Evolutionary conservation across 2,888 invertebrate genomes (phyloP).

Genomic region (Cepaea hortensis): DNA sequence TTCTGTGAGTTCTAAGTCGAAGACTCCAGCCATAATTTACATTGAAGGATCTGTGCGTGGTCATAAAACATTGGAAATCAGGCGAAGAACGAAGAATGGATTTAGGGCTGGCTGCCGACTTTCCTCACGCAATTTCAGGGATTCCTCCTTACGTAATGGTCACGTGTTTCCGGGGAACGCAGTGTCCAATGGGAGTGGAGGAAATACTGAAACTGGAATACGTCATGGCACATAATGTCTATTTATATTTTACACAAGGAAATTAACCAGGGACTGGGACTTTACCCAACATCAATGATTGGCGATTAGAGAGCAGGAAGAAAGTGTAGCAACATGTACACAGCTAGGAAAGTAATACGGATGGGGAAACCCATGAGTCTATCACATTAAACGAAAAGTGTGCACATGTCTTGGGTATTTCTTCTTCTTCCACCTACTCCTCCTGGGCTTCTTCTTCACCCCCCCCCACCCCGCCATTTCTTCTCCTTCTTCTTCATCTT

Average conservation of each 20-base stretch:
- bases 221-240: conserved; percentile 10
- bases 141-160: conserved; percentile 71
- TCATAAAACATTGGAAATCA: conserved; percentile 38
- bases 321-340: no score
- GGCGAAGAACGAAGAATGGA: conserved; percentile 14
- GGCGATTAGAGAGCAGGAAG: no score
- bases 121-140: conserved; percentile 62
- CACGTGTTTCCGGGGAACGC: conserved; percentile 54
- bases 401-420: not conserved
- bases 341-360: not conserved
- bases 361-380: not conserved
- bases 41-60: conserved; percentile 51
- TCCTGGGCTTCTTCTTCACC: not conserved
- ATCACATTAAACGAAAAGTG: not conserved
- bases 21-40: conserved; percentile 83
- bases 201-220: conserved; percentile 35
- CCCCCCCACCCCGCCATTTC: not conserved
- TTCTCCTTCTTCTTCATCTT: not conserved
- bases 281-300: no score
- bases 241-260: no score
- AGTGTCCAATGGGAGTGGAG: conserved; percentile 48
- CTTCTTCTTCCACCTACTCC: not conserved
- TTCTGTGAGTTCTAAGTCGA: conserved; percentile 90
- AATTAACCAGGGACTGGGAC: no score
- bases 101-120: conserved; percentile 49